These are phyloP conservation scores for Andricus grossulariae DNA, from an alignment of 1,140 invertebrate species.

Conservation along the genomic window DNA sequence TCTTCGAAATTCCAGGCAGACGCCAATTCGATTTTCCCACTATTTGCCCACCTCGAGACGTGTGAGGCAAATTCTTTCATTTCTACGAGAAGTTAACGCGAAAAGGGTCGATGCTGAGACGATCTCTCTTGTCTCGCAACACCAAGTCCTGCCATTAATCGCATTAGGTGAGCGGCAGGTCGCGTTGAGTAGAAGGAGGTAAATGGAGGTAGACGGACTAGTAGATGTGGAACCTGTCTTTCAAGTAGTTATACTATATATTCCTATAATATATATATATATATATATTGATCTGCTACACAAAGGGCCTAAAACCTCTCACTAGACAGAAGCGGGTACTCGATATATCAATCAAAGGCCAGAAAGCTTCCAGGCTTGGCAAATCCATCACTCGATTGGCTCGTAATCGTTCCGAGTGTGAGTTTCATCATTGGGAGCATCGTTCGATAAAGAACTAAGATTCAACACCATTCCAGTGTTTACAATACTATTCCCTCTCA, in stretches of 20 bases:
- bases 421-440: background rate
- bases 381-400: slow-evolving; percentile 54
- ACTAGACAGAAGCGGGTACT: slow-evolving; percentile 1
- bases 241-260: background rate
- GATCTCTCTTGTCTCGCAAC: slow-evolving; percentile 59
- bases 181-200: slow-evolving; percentile 54
- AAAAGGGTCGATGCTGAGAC: slow-evolving; percentile 37
- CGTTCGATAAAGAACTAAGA: background rate
- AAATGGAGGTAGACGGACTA: background rate
- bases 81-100: slow-evolving; percentile 8
- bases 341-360: slow-evolving; percentile 39
- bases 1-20: slow-evolving; percentile 42
- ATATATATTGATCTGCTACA: no score
- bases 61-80: slow-evolving; percentile 46
- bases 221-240: background rate
- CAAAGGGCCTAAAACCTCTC: background rate
- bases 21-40: slow-evolving; percentile 48
- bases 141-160: slow-evolving; percentile 63
- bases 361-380: slow-evolving; percentile 35
- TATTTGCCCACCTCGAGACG: slow-evolving; percentile 46
- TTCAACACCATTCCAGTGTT: background rate
- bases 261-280: background rate
- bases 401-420: slow-evolving; percentile 38
- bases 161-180: slow-evolving; percentile 63
- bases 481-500: background rate